Conservation (phyloP, 2,888 invertebrate genomes). For the Herminia tarsipennalis region DNA sequence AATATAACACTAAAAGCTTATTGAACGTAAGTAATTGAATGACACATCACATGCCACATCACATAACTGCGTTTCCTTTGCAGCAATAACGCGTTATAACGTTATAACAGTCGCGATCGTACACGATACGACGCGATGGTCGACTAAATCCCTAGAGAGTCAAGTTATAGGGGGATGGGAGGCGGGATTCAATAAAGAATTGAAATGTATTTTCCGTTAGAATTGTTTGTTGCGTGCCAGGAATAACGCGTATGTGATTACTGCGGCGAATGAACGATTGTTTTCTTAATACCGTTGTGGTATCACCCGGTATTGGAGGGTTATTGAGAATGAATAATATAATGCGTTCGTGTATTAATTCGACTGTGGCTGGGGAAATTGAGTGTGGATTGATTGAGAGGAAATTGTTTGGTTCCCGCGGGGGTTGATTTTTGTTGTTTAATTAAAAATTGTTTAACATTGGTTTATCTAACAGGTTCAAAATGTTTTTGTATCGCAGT, state of each 20-base stretch:
- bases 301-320: conserved; percentile 29
- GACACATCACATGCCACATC: too few species aligned
- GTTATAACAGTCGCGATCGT: conserved; percentile 4
- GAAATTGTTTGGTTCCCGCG: conserved; percentile 1
- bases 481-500: too few species aligned
- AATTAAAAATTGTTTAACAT: not conserved
- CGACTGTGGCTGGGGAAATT: conserved; percentile 15
- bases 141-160: conserved; percentile 50
- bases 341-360: conserved; percentile 41
- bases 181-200: conserved; percentile 69
- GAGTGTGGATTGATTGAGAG: conserved; percentile 4
- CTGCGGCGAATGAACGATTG: conserved; percentile 49
- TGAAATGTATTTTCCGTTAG: conserved; percentile 69
- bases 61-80: conserved; percentile 20
- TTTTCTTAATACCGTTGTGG: conserved; percentile 38
- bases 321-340: conserved; percentile 36
- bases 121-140: conserved; percentile 30
- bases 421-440: conserved; percentile 13
- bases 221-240: conserved; percentile 62
- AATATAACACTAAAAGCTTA: too few species aligned
- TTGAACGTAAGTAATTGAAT: too few species aligned
- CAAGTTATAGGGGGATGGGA: conserved; percentile 52
- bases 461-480: too few species aligned
- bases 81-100: conserved; percentile 18
- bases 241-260: conserved; percentile 60